Percentiles rank a stretch among this genome's conserved stretches.
phyloP scores from a whole-genome alignment of 2,797 vertebrate species.

The Pipistrellus pygmaeus region DNA sequence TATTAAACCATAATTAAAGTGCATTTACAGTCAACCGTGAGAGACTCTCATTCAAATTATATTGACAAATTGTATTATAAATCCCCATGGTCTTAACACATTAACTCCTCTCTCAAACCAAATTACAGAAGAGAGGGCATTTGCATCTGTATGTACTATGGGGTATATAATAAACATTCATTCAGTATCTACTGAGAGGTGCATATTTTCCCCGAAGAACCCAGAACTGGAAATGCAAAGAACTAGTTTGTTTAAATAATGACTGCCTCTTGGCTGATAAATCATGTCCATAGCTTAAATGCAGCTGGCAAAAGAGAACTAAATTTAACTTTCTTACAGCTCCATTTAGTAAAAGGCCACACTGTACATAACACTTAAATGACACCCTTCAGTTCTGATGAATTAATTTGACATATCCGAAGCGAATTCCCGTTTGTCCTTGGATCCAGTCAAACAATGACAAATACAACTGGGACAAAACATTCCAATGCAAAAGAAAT shows the following conservation, averaged over 20 bases:
- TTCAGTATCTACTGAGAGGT: not conserved
- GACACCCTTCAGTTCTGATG: not conserved
- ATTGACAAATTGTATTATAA: constrained; percentile 69
- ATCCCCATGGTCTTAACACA: constrained; percentile 41
- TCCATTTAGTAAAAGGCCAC: constrained; percentile 51
- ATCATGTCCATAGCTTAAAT: constrained; percentile 39
- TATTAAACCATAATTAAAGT: constrained; percentile 80
- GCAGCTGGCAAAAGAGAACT: constrained; percentile 2
- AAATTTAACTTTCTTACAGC: constrained; percentile 50
- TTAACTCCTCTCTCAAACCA: constrained; percentile 57
- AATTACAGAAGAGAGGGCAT: constrained; percentile 58
- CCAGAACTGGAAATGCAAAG: constrained; percentile 6
- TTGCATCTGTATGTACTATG: not conserved
- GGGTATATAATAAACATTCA: constrained; percentile 8
- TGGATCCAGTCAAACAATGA: not conserved
- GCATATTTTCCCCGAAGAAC: not conserved
- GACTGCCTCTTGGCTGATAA: constrained; percentile 25
- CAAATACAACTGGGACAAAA: not conserved
- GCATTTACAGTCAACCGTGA: constrained; percentile 70
- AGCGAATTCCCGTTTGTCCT: not conserved
- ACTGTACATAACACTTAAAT: not conserved
- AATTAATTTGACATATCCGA: constrained; percentile 26
- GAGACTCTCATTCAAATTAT: constrained; percentile 70
- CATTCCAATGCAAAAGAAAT: not conserved
- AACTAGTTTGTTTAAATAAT: constrained; percentile 43